Percentiles rank a stretch among this genome's conserved stretches.
Evolutionary conservation across 2,797 vertebrate species (phyloP).

Genomic region (Sebastes hubbsi): DNA sequence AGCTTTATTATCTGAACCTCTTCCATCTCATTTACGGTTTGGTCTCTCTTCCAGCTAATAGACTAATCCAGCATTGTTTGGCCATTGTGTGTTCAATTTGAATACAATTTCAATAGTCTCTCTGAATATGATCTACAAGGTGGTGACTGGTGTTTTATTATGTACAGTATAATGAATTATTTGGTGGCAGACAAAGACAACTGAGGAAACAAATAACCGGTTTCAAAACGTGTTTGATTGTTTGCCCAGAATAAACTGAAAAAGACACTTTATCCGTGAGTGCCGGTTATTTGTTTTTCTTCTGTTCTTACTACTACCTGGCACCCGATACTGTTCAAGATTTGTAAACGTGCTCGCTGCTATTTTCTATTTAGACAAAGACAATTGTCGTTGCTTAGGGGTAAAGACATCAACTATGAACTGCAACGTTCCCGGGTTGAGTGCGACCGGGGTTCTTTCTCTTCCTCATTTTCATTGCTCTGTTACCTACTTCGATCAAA

Average conservation of each 20-base stretch:
- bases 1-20: not conserved
- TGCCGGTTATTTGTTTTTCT: too few relatives aligned
- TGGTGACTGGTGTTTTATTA: not conserved
- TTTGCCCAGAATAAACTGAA: too few relatives aligned
- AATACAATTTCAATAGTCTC: not conserved
- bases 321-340: too few relatives aligned
- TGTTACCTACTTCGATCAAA: too few relatives aligned
- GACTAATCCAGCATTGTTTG: constrained; percentile 14
- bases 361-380: not conserved
- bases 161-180: not conserved
- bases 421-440: not conserved
- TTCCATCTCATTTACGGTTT: accelerated
- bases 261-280: too few relatives aligned
- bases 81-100: not conserved
- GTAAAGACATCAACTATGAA: not conserved
- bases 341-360: too few relatives aligned
- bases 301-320: too few relatives aligned
- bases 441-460: accelerated
- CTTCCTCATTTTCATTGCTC: not conserved
- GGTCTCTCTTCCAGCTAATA: not conserved
- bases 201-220: too few relatives aligned
- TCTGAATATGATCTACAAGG: not conserved
- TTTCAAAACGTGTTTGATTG: too few relatives aligned
- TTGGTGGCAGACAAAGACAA: not conserved
- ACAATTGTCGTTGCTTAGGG: not conserved